These are phyloP conservation scores for Heterocephalus glaber DNA, from an alignment of 2,113 vertebrate genomes.

Conservation along the genomic window DNA sequence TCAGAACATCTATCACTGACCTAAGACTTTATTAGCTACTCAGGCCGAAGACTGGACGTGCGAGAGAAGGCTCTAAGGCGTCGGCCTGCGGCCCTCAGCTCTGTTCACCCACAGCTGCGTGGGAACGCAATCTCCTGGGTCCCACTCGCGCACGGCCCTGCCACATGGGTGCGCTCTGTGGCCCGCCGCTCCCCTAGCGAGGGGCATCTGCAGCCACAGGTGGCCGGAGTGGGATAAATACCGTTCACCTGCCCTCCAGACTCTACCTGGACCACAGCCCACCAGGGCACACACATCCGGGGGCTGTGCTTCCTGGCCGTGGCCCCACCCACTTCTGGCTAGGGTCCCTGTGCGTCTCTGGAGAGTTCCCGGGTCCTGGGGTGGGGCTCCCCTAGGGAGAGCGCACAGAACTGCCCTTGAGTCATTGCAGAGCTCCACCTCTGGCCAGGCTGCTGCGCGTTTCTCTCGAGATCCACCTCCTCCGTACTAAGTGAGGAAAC, in stretches of 20 bases:
- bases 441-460: conserved; percentile 32
- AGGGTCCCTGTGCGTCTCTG: conserved; percentile 35
- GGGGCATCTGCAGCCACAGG: neutral
- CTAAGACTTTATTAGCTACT: neutral
- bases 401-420: conserved; percentile 72
- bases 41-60: neutral
- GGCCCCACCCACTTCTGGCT: neutral
- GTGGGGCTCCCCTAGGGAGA: conserved; percentile 51
- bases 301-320: conserved; percentile 37
- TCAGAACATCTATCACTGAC: neutral
- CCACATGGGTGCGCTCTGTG: neutral
- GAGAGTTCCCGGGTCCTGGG: conserved; percentile 46
- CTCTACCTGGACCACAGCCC: neutral
- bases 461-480: conserved; percentile 75
- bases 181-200: neutral
- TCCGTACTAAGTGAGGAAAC: conserved; percentile 72
- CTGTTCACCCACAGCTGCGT: neutral
- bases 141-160: neutral
- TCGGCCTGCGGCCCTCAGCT: neutral
- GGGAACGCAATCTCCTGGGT: neutral
- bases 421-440: conserved; percentile 59
- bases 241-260: conserved; percentile 37
- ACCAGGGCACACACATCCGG: neutral
- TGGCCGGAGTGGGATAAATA: neutral
- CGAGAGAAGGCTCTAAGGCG: neutral